Evolutionary conservation across 2,888 invertebrate species (phyloP), one percentile per base, ranked within the genome.

Genomic region (Beris chalybata): DNA sequence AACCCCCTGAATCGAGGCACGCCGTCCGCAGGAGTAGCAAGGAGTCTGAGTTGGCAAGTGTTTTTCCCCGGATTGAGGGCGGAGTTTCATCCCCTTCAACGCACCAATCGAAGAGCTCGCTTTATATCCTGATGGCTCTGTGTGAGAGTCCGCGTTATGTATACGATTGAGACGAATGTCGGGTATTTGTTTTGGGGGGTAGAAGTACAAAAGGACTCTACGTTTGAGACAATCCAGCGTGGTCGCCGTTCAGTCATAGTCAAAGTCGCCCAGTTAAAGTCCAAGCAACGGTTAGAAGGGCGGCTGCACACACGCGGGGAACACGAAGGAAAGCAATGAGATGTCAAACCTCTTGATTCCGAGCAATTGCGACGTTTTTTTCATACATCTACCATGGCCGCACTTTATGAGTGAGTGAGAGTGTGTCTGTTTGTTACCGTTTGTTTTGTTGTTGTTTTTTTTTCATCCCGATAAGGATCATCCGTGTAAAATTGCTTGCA

Each of bases 361-460:
- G 12, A 56, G 55, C 48, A 31, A 48, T 59, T 59, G 43, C 38
- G 38, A 7, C 9, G 50, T 38, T 52, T 61, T 61, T 56, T 61
- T 38, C 61, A 61, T 61, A 61, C 22, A 52, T 61, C 47, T 43
- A 32, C 61, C 50, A 61, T 59, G 59, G 61, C 50, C 61, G 61
- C 52, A 61, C 50, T 52, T 52, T 52, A n/a, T n/a, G 22, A 12
- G 22, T 47, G 12, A 50, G n/a, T 13, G 50, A 13, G 50, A 50
- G 11, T n/a, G 50, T 50, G 50, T 7, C 50, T 50, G 13, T 50
- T 50, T 13, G 13, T n/a, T 50, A n/a, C 7, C 50, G 13, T 12
- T 44, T 44, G 44, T 12, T 44, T 44, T 12, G 44, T 12, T 12
- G 44, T 9, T 7, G 48, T 5, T 6, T 48, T 15, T 5, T 3